These are phyloP conservation scores for Lutjanus argentimaculatus DNA, from an alignment of 2,797 vertebrate species.

Conservation along the genomic window DNA sequence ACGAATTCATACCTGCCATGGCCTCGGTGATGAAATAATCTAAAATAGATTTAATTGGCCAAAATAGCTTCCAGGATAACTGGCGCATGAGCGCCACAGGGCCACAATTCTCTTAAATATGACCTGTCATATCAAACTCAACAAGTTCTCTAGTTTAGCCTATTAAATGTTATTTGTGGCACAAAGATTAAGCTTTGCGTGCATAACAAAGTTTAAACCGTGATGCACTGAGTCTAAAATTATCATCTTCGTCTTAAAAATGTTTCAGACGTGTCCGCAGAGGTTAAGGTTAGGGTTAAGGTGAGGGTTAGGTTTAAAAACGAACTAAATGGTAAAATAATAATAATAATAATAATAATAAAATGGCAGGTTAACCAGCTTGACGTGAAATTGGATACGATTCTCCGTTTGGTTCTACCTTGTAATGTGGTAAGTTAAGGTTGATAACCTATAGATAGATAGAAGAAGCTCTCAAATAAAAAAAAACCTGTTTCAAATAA, in stretches of 20 bases:
- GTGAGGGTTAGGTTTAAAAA: constrained; percentile 54
- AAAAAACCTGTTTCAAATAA: background rate
- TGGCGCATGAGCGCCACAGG: background rate
- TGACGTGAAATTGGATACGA: background rate
- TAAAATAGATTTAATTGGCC: background rate
- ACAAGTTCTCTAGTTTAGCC: background rate
- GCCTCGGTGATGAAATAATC: background rate
- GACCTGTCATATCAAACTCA: background rate
- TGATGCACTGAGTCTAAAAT: constrained; percentile 17
- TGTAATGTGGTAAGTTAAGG: constrained; percentile 13
- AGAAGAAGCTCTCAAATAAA: background rate
- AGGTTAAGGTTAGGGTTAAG: constrained; percentile 67
- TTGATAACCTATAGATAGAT: background rate
- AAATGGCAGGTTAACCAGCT: constrained; percentile 1
- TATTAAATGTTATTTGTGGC: constrained; percentile 8
- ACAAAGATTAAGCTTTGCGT: background rate
- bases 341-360: no score
- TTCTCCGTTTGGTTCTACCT: background rate
- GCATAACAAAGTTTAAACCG: background rate
- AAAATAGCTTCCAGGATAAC: background rate
- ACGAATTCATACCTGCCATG: background rate
- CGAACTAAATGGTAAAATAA: background rate
- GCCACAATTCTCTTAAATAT: background rate
- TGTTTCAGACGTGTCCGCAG: constrained; percentile 1
- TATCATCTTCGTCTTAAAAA: constrained; percentile 16